Conservation (phyloP, 2,888 invertebrate species). For the Thereva unica region DNA sequence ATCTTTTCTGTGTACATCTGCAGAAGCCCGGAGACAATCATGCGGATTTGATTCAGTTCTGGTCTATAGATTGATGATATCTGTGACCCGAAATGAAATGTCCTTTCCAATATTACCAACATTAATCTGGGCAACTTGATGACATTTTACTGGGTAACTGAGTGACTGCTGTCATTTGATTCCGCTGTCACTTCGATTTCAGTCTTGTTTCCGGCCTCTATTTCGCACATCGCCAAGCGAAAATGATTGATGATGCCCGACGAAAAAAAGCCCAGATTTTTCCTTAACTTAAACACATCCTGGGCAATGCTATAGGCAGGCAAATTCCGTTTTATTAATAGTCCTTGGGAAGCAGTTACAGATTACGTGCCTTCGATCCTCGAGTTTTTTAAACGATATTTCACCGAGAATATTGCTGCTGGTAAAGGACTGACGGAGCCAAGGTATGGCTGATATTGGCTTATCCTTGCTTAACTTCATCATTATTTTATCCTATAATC, state of each 20-base stretch:
- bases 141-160: constrained; percentile 23
- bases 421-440: no score
- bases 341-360: no score
- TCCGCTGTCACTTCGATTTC: constrained; percentile 30
- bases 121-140: constrained; percentile 25
- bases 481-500: no score
- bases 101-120: constrained; percentile 27
- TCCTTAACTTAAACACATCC: no score
- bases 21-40: neutral
- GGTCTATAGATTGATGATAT: constrained; percentile 31
- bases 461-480: no score
- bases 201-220: constrained; percentile 16
- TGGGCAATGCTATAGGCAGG: no score
- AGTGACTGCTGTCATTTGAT: constrained; percentile 32
- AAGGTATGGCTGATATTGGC: no score
- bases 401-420: no score
- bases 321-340: no score
- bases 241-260: constrained; percentile 28
- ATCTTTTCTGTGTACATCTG: constrained; percentile 20
- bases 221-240: constrained; percentile 17
- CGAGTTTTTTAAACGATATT: no score
- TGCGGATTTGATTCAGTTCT: constrained; percentile 22
- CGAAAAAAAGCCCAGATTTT: neutral
- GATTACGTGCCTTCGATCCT: no score
- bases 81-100: constrained; percentile 21